Evolutionary conservation across 2,888 invertebrate species (phyloP), one percentile per base, ranked within the genome.

Genomic region (Andricus quercusramuli): DNA sequence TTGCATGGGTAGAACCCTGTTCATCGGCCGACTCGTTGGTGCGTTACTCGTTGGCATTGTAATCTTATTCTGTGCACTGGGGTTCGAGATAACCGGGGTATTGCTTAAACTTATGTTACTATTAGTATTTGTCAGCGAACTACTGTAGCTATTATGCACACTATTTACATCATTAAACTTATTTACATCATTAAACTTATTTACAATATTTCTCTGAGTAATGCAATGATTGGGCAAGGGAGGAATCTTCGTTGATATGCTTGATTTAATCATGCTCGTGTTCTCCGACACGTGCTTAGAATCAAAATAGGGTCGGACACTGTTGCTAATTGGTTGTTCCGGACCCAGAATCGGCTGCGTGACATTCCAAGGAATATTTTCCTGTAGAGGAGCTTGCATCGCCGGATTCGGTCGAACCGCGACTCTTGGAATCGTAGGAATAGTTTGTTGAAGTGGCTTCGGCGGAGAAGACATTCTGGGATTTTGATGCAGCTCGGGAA

Each of bases 1-100:
- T 88, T 96, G 96, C 94, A 97, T 95, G 15, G 97, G 97, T 77
- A 97, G 90, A 2, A 97, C 97, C 83, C 97, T 94, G 90, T 96
- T 97, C 94, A 96, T 97, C 65, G 97, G 97, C 81, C 96, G 93
- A 92, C 93, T 93, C 15, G 93, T 90, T 3, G 92, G 91, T 74
- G 86, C 87, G 70, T 84, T 89, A 78, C 83, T 88, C 79, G 85
- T 87, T n/a, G 90, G 85, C 89, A 91, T 90, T 9, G 87, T 87
- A 22, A 90, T 87, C 78, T 91, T 91, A 92, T 89, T 94, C 86
- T 91, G 94, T 92, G 85, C 89, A 90, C 84, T 88, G 91, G 86
- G 88, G 92, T 77, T 94, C 92, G 65, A 92, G 92, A 44, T 93
- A 91, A 86, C 93, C 92, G 85, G 84, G 78, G 79, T 86, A 76